phyloP scores from a whole-genome alignment of 2,113 vertebrate species.

The Heteronetta atricapilla region DNA sequence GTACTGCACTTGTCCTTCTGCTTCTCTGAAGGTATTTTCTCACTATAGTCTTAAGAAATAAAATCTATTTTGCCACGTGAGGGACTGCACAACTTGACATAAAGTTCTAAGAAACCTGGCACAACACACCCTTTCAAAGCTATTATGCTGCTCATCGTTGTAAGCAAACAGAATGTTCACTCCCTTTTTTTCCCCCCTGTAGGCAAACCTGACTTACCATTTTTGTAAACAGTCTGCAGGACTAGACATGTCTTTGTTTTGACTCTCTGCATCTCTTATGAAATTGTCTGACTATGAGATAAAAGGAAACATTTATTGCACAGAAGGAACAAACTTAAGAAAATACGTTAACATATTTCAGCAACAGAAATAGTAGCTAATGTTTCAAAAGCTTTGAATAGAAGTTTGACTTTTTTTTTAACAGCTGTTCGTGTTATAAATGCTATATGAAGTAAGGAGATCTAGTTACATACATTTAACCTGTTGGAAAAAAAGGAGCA shows the following conservation, averaged over 20 bases:
- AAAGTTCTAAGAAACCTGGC: background rate
- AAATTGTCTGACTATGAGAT: background rate
- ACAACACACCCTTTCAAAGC: background rate
- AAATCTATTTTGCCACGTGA: background rate
- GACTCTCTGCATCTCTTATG: rapidly evolving
- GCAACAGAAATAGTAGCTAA: background rate
- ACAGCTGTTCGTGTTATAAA: background rate
- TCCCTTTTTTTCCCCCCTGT: background rate
- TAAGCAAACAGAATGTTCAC: background rate
- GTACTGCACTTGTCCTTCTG: background rate
- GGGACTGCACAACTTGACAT: background rate
- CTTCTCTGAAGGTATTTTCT: background rate
- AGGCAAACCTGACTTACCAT: background rate
- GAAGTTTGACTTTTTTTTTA: background rate
- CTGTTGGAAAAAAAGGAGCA: background rate
- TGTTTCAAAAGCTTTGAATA: background rate
- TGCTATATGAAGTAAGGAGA: background rate
- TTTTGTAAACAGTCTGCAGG: background rate
- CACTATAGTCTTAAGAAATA: background rate
- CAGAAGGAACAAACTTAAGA: background rate
- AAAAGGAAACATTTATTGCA: background rate
- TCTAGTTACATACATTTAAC: background rate
- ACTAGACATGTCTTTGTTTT: background rate
- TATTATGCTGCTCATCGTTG: background rate
- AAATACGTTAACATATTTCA: background rate